Evolutionary conservation across 2,888 invertebrate genomes (phyloP).

Genomic region (Eurois occulta): DNA sequence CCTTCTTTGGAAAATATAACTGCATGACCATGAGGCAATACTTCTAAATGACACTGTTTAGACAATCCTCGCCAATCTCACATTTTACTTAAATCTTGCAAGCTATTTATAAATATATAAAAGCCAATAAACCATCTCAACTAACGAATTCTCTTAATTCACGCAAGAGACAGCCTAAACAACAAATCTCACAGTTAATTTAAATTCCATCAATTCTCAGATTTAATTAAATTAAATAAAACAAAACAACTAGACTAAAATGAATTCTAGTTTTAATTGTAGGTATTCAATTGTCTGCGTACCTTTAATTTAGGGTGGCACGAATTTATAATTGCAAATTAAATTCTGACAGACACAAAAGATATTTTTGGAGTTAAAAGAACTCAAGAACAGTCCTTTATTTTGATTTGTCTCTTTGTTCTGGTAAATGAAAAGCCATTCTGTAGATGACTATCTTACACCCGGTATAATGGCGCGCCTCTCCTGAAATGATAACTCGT

Average conservation of each 20-base stretch:
- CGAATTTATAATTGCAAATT: conserved; percentile 71
- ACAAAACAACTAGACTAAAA: conserved; percentile 47
- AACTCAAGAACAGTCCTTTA: conserved; percentile 78
- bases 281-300: conserved; percentile 43
- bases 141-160: conserved; percentile 28
- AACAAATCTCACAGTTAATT: conserved; percentile 44
- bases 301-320: conserved; percentile 52
- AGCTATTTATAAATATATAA: background rate
- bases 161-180: conserved; percentile 19
- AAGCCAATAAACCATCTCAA: background rate
- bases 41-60: background rate
- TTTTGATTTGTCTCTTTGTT: conserved; percentile 85
- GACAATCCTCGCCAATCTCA: background rate
- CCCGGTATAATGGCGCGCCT: conserved; percentile 68
- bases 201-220: conserved; percentile 49
- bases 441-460: conserved; percentile 77
- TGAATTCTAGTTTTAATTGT: conserved; percentile 48
- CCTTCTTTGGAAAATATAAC: background rate
- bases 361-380: conserved; percentile 78
- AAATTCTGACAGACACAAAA: conserved; percentile 74
- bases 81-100: background rate
- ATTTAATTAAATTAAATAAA: conserved; percentile 47
- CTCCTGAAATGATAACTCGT: conserved; percentile 69
- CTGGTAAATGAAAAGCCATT: conserved; percentile 80
- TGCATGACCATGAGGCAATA: background rate